Conservation (phyloP, 2,113 vertebrate genomes). For the Microtus richardsoni region DNA sequence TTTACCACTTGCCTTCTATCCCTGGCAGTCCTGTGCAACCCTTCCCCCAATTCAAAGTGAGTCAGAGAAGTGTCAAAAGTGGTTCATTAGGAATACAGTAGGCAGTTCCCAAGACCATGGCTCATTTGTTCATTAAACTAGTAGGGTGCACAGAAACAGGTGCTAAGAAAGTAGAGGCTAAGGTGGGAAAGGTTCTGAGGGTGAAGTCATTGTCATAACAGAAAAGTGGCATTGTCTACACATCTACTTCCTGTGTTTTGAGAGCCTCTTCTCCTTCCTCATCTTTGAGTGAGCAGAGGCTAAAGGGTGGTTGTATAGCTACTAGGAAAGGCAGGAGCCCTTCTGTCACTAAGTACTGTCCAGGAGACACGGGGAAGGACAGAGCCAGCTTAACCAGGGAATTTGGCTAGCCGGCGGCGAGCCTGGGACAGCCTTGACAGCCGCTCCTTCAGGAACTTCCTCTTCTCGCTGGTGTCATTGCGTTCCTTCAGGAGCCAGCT, state of each 20-base stretch:
- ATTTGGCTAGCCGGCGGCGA: constrained; percentile 82
- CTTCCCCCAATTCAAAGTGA: background rate
- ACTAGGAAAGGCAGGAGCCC: fast-evolving
- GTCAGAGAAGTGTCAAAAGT: background rate
- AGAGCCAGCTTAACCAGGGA: background rate
- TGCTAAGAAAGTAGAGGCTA: background rate
- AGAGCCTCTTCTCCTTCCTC: background rate
- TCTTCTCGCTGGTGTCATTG: constrained; percentile 84
- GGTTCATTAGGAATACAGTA: background rate
- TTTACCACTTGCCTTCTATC: no score
- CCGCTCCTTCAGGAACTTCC: constrained; percentile 82
- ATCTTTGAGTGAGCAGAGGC: no score
- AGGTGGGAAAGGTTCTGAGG: no score
- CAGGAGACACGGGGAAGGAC: fast-evolving
- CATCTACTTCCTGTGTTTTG: no score
- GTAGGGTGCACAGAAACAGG: background rate
- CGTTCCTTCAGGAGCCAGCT: constrained; percentile 88
- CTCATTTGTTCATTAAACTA: background rate
- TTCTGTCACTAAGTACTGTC: no score
- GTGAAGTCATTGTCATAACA: background rate
- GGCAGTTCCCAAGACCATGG: fast-evolving
- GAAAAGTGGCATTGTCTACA: background rate
- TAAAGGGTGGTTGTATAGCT: fast-evolving
- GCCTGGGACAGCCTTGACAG: constrained; percentile 87
- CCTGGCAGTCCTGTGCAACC: background rate